Evolutionary conservation across 1,140 invertebrate species (phyloP).

Genomic region (Drosophila eugracilis): DNA sequence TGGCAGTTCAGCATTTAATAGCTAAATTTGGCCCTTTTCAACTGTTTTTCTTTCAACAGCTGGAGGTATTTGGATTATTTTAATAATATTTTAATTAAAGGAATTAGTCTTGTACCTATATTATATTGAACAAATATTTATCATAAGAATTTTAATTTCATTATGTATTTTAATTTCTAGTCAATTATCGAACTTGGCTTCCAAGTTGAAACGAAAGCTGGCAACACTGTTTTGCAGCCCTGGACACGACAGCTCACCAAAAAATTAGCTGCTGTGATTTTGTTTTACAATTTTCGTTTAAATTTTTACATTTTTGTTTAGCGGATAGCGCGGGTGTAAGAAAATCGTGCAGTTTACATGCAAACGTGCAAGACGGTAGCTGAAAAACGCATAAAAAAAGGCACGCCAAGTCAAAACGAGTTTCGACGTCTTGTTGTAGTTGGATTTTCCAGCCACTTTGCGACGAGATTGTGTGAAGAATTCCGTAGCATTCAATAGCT

Average conservation of each 20-base stretch:
- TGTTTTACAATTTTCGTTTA: constrained; percentile 73
- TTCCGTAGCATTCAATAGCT: constrained; percentile 63
- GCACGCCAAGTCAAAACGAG: constrained; percentile 51
- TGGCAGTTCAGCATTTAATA: neutral
- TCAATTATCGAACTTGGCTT: neutral
- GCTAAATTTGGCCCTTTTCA: neutral
- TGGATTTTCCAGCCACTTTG: constrained; percentile 52
- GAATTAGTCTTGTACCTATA: neutral
- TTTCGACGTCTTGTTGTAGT: constrained; percentile 51
- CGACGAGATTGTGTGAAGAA: constrained; percentile 79
- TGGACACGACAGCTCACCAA: constrained; percentile 74
- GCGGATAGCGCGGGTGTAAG: constrained; percentile 27
- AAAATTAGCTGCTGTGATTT: constrained; percentile 69
- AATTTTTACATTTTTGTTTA: constrained; percentile 74
- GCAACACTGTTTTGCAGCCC: neutral
- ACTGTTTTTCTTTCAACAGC: too few species aligned
- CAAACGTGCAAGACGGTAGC: constrained; percentile 10
- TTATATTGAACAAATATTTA: too few species aligned
- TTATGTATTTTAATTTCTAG: too few species aligned
- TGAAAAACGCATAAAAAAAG: constrained; percentile 14
- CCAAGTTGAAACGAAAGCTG: neutral
- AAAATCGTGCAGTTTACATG: constrained; percentile 25
- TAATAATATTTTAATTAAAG: neutral
- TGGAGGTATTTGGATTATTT: too few species aligned
- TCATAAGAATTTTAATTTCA: too few species aligned